Base-by-base conservation (phyloP, 2,797 vertebrate species). In the Coilia nasus region DNA sequence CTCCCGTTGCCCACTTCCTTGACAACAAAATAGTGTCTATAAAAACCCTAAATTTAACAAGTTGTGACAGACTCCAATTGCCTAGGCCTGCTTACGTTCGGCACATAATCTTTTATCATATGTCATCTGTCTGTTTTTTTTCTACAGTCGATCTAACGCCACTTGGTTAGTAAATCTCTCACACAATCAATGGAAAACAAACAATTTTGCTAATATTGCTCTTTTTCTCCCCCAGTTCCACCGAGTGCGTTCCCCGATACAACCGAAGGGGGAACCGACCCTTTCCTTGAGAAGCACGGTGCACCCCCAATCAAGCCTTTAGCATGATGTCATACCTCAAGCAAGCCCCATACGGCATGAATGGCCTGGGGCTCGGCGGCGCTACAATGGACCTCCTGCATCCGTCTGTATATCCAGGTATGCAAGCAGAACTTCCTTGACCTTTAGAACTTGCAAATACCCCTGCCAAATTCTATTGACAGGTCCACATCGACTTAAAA, bases 321-420 rank as follows among this genome's bases (percentile, higher is more conserved):
- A 97, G 95, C 94, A 99, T 99, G 97, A 97, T 97, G 97, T 98
- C 97, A 93, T 99, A 98, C 93, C 97, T 99, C 93, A 98, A 99
- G 94, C 98, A 97, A 96, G 95, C 94, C 93, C 98, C 98, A 83
- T 99, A 98, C 85, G 96, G 96, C 92, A 97, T 98, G 96, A 98
- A 96, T 88, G 97, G 97, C 54, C 94, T 99, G 94, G 97, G 97
- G 93, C 97, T 98, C 83, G 94, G 96, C 3, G 97, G 97, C 35
- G 94, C 97, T 0, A 93, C 96, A 81, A 97, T 99, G 97, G 98
- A 99, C 86, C 95, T 99, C 82, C 96, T 99, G 75, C 98, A 98
- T 86, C 97, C 97, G 12, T 97, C 97, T 0, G 97, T 98, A 97
- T 98, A 97, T 88, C 97, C 97, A 0, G 96, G 98, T 98, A 95